Evolutionary conservation across 2,113 vertebrate species (phyloP).

Genomic region (Marmota monax): DNA sequence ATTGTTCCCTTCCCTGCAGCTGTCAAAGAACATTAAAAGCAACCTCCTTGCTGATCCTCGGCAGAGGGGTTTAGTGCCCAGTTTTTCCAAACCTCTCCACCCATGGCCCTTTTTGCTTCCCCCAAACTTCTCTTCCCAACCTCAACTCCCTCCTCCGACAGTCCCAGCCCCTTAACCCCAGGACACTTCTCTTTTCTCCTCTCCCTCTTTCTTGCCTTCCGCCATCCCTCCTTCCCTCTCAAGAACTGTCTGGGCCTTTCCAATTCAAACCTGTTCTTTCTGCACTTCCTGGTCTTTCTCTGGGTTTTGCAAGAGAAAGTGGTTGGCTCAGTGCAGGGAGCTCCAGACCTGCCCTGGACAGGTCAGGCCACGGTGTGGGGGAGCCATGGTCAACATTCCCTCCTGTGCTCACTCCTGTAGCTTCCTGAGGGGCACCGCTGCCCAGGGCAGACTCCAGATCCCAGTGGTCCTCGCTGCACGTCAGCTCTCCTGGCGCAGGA

Average conservation of each 20-base stretch:
- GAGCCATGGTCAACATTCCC: accelerated
- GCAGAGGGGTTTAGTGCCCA: not conserved
- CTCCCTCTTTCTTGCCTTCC: no score
- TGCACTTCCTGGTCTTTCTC: not conserved
- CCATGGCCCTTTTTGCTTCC: no score
- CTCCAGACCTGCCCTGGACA: not conserved
- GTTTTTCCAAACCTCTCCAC: not conserved
- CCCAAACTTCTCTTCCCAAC: not conserved
- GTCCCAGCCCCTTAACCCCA: accelerated
- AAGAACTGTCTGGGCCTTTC: not conserved
- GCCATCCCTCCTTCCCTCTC: not conserved
- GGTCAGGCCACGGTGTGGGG: no score
- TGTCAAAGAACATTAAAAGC: not conserved
- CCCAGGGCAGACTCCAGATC: not conserved
- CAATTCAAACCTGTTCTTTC: not conserved
- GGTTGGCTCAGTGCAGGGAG: not conserved
- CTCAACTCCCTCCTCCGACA: no score
- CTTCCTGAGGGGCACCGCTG: no score
- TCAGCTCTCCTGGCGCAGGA: no score
- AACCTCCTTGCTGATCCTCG: not conserved
- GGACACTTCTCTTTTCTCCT: no score
- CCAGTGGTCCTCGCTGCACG: accelerated
- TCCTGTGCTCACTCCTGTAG: not conserved
- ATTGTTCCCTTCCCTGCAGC: no score
- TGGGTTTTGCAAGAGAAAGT: not conserved